A percentile compares a stretch with the other conserved stretches of the same genome.
Conservation (phyloP, 1,140 invertebrate species). For the Drosophila nigrodunni region DNA sequence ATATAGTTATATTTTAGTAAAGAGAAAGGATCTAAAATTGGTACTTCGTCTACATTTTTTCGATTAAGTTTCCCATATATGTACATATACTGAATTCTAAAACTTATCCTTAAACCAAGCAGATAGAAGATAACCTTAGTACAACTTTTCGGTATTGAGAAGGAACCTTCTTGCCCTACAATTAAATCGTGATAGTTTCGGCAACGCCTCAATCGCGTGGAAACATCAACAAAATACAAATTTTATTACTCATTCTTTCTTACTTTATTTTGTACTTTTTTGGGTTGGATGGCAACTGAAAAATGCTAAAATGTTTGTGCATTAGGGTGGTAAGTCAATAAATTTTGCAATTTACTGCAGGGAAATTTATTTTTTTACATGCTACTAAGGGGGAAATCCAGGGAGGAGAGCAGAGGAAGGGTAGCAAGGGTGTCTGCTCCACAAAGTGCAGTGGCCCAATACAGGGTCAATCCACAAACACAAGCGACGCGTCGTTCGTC, state of each 20-base stretch:
- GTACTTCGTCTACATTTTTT: no score
- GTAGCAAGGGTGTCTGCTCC: conserved; percentile 15
- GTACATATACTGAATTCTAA: no score
- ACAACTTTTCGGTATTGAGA: not conserved
- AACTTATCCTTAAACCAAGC: no score
- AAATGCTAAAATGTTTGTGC: conserved; percentile 40
- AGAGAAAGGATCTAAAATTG: no score
- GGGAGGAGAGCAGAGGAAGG: not conserved
- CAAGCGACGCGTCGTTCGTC: conserved; percentile 26
- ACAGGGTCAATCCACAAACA: conserved; percentile 57
- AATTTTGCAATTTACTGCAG: conserved; percentile 57
- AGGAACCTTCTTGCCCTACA: not conserved
- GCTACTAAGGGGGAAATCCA: not conserved
- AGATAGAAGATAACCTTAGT: no score
- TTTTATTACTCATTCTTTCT: conserved; percentile 53
- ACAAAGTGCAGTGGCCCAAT: conserved; percentile 65
- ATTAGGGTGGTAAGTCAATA: conserved; percentile 72
- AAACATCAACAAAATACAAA: conserved; percentile 42
- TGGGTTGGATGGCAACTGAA: conserved; percentile 55
- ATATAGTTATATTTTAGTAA: no score
- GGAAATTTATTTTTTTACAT: conserved; percentile 7
- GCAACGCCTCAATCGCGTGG: conserved; percentile 40
- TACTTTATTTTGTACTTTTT: conserved; percentile 28
- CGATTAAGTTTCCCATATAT: no score
- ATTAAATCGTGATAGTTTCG: conserved; percentile 13